phyloP scores from a whole-genome alignment of 2,797 vertebrate genomes.

The Halcyon badia region DNA sequence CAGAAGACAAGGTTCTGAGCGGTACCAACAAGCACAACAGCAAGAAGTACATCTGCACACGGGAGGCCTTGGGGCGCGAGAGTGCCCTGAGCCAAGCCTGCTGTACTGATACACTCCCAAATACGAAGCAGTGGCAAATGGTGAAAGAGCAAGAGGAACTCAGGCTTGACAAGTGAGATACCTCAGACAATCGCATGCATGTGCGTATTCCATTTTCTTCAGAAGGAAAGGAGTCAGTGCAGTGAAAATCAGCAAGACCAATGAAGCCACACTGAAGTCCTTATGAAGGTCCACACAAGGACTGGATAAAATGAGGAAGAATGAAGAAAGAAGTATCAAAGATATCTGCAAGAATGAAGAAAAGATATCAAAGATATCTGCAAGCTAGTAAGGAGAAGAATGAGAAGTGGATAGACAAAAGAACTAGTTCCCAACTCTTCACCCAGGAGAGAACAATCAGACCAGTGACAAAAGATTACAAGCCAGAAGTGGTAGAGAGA shows the following conservation, averaged over 20 bases:
- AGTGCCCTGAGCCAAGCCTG: neutral
- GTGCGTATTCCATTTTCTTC: neutral
- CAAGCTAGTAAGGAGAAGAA: neutral
- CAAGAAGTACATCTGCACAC: neutral
- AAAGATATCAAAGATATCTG: neutral
- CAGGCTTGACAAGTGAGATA: neutral
- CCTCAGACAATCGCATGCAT: rapidly evolving
- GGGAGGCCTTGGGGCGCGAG: neutral
- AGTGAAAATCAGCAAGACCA: neutral
- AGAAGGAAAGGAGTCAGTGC: neutral
- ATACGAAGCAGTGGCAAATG: neutral
- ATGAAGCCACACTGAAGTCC: neutral
- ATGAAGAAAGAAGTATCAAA: neutral
- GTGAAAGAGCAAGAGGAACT: neutral
- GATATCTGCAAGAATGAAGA: neutral
- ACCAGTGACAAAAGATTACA: neutral
- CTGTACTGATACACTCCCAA: neutral
- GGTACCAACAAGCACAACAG: neutral
- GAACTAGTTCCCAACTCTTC: neutral
- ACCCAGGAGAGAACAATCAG: neutral
- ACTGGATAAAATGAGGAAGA: neutral
- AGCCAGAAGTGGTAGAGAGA: neutral
- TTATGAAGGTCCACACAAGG: neutral
- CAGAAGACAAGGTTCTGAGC: neutral
- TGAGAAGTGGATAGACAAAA: neutral